A percentile compares a stretch with the other conserved stretches of the same genome.
phyloP scores from a whole-genome alignment of 2,888 invertebrate genomes.

The Panzeria rudis region DNA sequence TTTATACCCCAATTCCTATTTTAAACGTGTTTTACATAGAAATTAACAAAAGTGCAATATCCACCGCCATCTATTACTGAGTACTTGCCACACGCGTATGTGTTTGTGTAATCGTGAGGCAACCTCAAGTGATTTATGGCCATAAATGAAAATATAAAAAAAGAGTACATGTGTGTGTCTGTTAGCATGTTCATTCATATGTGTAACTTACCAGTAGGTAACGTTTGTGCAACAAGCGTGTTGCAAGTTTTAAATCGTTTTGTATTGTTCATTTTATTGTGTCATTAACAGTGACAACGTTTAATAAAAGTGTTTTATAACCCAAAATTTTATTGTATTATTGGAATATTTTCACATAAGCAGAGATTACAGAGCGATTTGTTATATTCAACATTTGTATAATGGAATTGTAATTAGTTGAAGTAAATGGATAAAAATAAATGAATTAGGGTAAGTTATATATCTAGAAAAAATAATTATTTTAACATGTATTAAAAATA shows the following conservation, averaged over 20 bases:
- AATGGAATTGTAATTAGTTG: constrained; percentile 23
- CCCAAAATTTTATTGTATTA: constrained; percentile 44
- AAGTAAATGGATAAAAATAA: constrained; percentile 16
- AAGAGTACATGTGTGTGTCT: constrained; percentile 19
- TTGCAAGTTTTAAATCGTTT: constrained; percentile 56
- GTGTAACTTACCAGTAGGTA: constrained; percentile 24
- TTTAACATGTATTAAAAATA: too few species aligned
- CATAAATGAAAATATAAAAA: constrained; percentile 49
- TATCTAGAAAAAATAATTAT: too few species aligned
- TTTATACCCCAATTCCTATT: constrained; percentile 18
- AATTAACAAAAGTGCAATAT: constrained; percentile 71
- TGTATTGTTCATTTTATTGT: constrained; percentile 29
- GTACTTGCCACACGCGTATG: constrained; percentile 15
- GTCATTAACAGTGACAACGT: constrained; percentile 42
- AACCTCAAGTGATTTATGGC: constrained; percentile 69
- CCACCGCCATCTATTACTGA: constrained; percentile 29
- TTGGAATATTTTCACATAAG: constrained; percentile 36
- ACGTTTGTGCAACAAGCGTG: constrained; percentile 61
- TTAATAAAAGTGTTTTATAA: constrained; percentile 57
- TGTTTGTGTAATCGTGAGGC: background rate
- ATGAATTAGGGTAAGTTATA: constrained; percentile 6
- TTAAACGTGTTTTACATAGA: constrained; percentile 46
- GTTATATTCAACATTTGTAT: background rate
- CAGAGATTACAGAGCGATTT: background rate
- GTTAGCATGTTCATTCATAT: constrained; percentile 11